Conservation (phyloP, 2,113 vertebrate species). For the Taxidea taxus region DNA sequence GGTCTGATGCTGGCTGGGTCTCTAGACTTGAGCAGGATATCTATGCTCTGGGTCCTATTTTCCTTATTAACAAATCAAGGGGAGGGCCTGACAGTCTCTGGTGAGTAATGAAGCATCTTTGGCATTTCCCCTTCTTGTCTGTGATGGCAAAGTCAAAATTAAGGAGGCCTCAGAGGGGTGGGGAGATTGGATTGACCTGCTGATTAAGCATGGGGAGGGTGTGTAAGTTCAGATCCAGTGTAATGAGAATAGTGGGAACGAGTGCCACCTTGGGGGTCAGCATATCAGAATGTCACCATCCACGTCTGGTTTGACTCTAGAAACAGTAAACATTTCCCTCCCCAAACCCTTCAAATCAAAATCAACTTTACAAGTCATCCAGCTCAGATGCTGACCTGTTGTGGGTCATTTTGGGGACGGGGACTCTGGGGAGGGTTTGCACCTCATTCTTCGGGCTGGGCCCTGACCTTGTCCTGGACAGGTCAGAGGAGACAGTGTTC, state of each 20-base stretch:
- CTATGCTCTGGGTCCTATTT: neutral
- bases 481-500: neutral
- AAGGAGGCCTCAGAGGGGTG: neutral
- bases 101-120: neutral
- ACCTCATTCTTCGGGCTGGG: neutral
- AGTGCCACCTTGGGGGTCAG: slow-evolving; percentile 7
- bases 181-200: neutral
- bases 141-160: neutral
- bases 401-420: neutral
- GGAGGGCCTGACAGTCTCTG: neutral
- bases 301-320: neutral
- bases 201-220: neutral
- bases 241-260: slow-evolving; percentile 40
- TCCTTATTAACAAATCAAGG: neutral
- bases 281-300: neutral
- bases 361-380: slow-evolving; percentile 9
- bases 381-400: neutral
- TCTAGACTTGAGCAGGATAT: neutral
- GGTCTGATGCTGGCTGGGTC: neutral
- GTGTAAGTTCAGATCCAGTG: neutral
- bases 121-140: neutral
- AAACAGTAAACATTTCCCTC: neutral
- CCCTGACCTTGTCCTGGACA: neutral
- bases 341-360: neutral
- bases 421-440: neutral